These are phyloP conservation scores for Lithophane semibrunnea DNA, from an alignment of 2,888 invertebrate genomes.

Conservation along the genomic window DNA sequence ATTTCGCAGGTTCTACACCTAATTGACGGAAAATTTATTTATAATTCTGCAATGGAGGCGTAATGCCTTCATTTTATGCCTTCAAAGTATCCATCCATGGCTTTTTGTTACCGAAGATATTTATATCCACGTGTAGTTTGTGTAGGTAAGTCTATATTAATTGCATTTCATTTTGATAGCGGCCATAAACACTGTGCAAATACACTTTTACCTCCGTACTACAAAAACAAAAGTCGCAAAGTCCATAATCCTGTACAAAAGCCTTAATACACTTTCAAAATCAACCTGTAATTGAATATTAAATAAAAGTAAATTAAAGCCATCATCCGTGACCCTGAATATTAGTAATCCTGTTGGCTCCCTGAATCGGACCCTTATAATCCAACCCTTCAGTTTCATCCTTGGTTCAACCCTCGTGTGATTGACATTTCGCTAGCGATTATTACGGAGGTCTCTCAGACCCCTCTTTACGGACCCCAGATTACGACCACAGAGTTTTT, in stretches of 20 bases:
- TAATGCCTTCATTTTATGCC: background rate
- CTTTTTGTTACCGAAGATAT: background rate
- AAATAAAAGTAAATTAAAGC: constrained; percentile 84
- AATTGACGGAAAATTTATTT: background rate
- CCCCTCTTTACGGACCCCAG: constrained; percentile 72
- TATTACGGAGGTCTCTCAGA: constrained; percentile 77
- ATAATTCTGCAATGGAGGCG: background rate
- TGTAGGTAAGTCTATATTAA: background rate
- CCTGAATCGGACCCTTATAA: constrained; percentile 88
- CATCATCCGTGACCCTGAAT: constrained; percentile 81
- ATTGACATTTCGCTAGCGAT: constrained; percentile 85
- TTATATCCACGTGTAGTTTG: background rate
- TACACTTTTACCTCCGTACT: background rate
- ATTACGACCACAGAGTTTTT: constrained; percentile 77
- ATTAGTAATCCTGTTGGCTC: constrained; percentile 85
- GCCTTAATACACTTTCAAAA: constrained; percentile 58
- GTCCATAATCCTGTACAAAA: constrained; percentile 23
- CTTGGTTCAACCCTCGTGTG: constrained; percentile 82
- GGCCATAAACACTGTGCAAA: background rate
- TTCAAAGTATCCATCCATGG: background rate
- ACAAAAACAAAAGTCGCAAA: constrained; percentile 6
- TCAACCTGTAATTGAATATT: constrained; percentile 79
- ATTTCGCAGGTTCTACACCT: background rate
- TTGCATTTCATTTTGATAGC: background rate
- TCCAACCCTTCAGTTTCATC: constrained; percentile 87